phyloP scores from a whole-genome alignment of 2,797 vertebrate genomes.

The Eupleurogrammus muticus region DNA sequence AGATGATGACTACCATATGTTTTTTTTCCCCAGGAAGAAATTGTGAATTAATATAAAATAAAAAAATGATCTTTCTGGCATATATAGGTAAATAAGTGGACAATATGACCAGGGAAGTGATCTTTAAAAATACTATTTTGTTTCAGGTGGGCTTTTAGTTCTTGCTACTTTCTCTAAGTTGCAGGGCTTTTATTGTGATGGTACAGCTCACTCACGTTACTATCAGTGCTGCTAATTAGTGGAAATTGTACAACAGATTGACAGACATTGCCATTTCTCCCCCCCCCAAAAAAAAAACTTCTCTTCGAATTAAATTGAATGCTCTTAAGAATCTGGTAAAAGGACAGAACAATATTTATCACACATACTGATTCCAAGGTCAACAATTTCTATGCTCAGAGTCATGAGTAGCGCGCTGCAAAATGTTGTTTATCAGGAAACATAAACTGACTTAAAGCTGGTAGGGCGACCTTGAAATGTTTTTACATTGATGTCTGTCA shows the following conservation, averaged over 20 bases:
- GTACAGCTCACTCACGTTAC: neutral
- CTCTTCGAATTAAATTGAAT: neutral
- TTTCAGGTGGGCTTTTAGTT: too few relatives aligned
- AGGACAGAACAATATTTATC: neutral
- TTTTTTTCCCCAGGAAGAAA: too few relatives aligned
- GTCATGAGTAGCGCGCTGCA: neutral
- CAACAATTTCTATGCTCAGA: neutral
- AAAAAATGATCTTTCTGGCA: too few relatives aligned
- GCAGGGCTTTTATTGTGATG: neutral
- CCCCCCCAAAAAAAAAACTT: neutral
- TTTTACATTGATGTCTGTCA: neutral
- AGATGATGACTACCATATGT: too few relatives aligned
- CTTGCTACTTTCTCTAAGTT: neutral
- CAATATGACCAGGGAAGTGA: too few relatives aligned
- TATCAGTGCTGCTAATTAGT: neutral
- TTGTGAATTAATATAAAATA: too few relatives aligned
- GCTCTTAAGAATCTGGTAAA: neutral
- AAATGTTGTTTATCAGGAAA: conserved; percentile 6
- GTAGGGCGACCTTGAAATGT: neutral
- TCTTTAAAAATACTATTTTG: too few relatives aligned
- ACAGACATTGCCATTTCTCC: neutral
- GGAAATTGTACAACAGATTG: neutral
- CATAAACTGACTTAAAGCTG: conserved; percentile 19
- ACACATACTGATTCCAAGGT: neutral
- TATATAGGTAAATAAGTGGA: too few relatives aligned